Evolutionary conservation across 2,113 vertebrate genomes (phyloP), one percentile per base, ranked within the genome.

Genomic region (Cyanoramphus novaezelandiae): DNA sequence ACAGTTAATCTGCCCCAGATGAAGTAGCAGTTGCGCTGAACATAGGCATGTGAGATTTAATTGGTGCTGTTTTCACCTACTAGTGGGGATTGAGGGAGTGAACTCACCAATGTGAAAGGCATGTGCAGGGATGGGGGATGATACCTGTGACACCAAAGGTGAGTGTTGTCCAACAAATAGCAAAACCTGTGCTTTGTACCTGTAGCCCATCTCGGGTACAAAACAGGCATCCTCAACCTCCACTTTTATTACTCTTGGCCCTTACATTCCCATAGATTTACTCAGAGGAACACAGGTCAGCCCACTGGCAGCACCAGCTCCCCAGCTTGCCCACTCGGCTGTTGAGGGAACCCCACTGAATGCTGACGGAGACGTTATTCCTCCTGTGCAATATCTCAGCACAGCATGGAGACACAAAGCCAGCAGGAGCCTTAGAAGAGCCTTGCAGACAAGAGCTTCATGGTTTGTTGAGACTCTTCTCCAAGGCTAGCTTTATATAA

Each of bases 381-480:
- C 35, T 82, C 74, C 35, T 2, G 0, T 53, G 39, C 39, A 50
- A 0, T 76, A 65, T 64, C 80, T 89, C 74, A 89, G 62, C 52
- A 68, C 37, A 92, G 69, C 62, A 71, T 2, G 3, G 80, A 93
- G 55, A 71, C n/a, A 79, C 1, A 83, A 96, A 92, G 62, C 27
- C 57, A 72, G 65, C 25, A 39, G 74, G 31, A 95, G 31, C 57
- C 77, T 65, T 2, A 0, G 60, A 39, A 75, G n/a, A 95, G 21
- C 57, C 77, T 72, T 2, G 0, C 64, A 91, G 69, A 83, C 57
- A 68, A 93, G 77, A 67, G 62, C 47, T 20, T 86, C 3, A 0
- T 78, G 80, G 81, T 92, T 79, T 90, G 64, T 72, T 76, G 62
- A 86, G 63, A 76, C 53, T 67, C 65, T 96, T 78, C 82, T 95